These are phyloP conservation scores for Sturnira hondurensis DNA, from an alignment of 2,113 vertebrate species.

Conservation along the genomic window DNA sequence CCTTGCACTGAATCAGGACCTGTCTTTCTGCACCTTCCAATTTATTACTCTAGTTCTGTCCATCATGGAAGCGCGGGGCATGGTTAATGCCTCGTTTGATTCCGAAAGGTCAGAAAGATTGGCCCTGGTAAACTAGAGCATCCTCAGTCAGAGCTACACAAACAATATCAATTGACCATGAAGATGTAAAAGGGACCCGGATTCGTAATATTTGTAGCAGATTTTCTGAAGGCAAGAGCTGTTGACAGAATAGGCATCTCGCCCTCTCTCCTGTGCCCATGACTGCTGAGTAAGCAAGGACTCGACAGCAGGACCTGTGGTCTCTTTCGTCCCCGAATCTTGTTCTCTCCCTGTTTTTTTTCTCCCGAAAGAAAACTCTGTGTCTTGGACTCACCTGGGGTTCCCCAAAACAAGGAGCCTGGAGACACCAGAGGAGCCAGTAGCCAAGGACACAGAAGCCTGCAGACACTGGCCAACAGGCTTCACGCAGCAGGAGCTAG, in stretches of 20 bases:
- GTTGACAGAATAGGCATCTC: not conserved
- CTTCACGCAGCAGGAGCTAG: not conserved
- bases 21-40: not conserved
- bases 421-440: not conserved
- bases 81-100: not conserved
- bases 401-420: not conserved
- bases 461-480: not conserved
- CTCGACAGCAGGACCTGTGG: not conserved
- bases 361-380: not conserved
- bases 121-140: not conserved
- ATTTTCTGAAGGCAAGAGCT: conserved; percentile 6
- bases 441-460: not conserved
- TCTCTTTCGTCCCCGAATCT: not conserved
- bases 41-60: not conserved
- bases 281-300: not conserved
- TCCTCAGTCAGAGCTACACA: not conserved
- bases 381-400: not conserved
- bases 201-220: conserved; percentile 7
- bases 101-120: conserved; percentile 4
- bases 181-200: conserved; percentile 12
- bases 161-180: not conserved
- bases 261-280: not conserved
- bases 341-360: not conserved
- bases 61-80: not conserved
- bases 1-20: not conserved